Base-by-base conservation (phyloP, 2,888 invertebrate species). In the Ephialtes manifestator region DNA sequence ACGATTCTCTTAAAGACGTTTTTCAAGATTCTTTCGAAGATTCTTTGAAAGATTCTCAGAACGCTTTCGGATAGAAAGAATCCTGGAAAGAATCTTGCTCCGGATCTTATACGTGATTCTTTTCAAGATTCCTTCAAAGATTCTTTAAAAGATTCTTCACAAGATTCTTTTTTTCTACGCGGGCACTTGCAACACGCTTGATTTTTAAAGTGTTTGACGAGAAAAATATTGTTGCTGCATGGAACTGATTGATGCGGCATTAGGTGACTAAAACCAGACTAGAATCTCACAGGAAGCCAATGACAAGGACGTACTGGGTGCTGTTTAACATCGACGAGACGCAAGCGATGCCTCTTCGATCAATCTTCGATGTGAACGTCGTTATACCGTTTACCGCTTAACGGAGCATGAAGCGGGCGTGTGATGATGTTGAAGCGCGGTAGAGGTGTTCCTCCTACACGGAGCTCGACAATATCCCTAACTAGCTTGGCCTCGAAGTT, bases 321-420 rank as follows among this genome's bases (percentile, higher is more conserved):
- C 20, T 51, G 75, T 63, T 48, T 53, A 31, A 51, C 65, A 65
- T 65, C 75, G 65, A 51, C 51, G 20, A 48, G 48, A 65, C 68
- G 75, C 65, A 48, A 15, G 15, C 72, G 60, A n/a, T 48, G 31
- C 15, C 75, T 82, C 75, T 76, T 72, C 84, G 84, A 86, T 86
- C 84, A 84, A 86, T 86, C 81, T 84, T 86, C 82, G 68, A 86
- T 84, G 82, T 80, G 84, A 84, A 79, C 81, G 76, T 68, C 84
- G 84, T 80, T 72, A 78, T 84, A 83, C 81, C 83, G 81, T 86
- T 86, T 83, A 86, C 81, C 83, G 83, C 86, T 81, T 84, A 86
- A 86, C 86, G 86, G 86, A 86, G 86, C 86, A 84, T 75, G 86
- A 86, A 84, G 78, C 72, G 46, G 78, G 60, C 78, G 48, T 75